Base-by-base conservation (phyloP, 53 echinoderm and acorn worm genomes). In the Pentamera pediparva region DNA sequence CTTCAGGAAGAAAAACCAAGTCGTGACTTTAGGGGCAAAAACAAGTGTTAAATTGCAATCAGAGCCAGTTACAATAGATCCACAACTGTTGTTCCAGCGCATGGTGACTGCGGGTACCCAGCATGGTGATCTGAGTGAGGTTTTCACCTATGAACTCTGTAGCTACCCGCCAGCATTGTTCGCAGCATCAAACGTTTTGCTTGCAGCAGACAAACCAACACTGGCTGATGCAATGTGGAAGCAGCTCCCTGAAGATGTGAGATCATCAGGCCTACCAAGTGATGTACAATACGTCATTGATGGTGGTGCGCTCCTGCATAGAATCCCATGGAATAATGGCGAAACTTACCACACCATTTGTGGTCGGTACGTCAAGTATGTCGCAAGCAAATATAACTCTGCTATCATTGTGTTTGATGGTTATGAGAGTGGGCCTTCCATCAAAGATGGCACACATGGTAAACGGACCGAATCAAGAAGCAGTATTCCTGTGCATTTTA, bases 81-180 rank as follows among this genome's bases (percentile, higher is more conserved):
- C 57, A 3, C 75, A 50, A 30, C 58, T 75, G 32, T 22, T 50
- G 4, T 77, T 77, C 49, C 77, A 77, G 48, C 40, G 49, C 24
- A 20, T 67, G 22, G 12, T 69, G 13, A 67, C 37, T 18, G 22
- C 37, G 7, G 53, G 34, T 17, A 52, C 49, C 30, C 40, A 61
- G 28, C 39, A 28, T 31, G 62, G 4, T 3, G 49, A 61, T 19
- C 35, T 61, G 9, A 34, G 32, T 24, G 77, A 61, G 5, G 29
- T 77, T n/a, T 62, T 77, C 20, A 62, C 39, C 4, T 77, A 77
- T 41, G 77, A 77, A 36, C 62, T 77, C 3, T 63, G 20, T 17
- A 5, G 13, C 1, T 39, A 77, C 3, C 77, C 62, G 9, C 39
- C 77, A 38, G 39, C 77, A 1, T 26, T 77, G 11, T 77, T 77